These are phyloP conservation scores for Patagioenas fasciata DNA, from an alignment of 2,113 vertebrate genomes.

Conservation along the genomic window DNA sequence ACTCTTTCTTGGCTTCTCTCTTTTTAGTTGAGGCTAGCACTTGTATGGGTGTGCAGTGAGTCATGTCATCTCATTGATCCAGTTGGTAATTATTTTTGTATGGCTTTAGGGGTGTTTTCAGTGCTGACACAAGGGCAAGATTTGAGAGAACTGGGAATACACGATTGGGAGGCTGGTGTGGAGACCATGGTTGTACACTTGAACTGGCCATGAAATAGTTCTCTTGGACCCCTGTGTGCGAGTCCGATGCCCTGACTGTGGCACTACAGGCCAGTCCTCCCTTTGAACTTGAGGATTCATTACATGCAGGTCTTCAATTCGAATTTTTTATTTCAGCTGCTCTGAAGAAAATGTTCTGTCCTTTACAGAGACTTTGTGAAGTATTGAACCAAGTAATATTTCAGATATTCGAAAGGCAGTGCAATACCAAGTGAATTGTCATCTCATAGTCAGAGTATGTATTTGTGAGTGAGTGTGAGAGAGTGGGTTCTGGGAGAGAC, in stretches of 20 bases:
- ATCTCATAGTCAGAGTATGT: accelerated
- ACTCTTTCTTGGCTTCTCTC: not conserved
- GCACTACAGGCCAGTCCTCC: not conserved
- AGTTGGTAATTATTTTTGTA: not conserved
- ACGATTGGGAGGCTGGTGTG: not conserved
- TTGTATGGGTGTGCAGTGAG: not conserved
- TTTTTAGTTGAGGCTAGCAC: not conserved
- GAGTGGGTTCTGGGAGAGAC: not conserved
- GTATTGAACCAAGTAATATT: not conserved
- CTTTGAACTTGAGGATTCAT: not conserved
- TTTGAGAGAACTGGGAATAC: not conserved
- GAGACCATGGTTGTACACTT: not conserved
- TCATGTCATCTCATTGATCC: not conserved
- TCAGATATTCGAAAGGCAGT: not conserved
- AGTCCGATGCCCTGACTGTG: not conserved
- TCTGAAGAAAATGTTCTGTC: not conserved
- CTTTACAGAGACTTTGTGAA: not conserved
- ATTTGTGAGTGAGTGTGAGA: not conserved
- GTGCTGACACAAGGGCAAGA: not conserved
- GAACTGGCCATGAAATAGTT: not conserved
- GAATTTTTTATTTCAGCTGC: not conserved
- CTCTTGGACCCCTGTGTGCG: not conserved
- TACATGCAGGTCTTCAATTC: not conserved
- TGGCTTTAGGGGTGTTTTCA: not conserved
- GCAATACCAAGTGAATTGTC: not conserved